These are phyloP conservation scores for Anoplopoma fimbria DNA, from an alignment of 2,113 vertebrate genomes.

Conservation along the genomic window DNA sequence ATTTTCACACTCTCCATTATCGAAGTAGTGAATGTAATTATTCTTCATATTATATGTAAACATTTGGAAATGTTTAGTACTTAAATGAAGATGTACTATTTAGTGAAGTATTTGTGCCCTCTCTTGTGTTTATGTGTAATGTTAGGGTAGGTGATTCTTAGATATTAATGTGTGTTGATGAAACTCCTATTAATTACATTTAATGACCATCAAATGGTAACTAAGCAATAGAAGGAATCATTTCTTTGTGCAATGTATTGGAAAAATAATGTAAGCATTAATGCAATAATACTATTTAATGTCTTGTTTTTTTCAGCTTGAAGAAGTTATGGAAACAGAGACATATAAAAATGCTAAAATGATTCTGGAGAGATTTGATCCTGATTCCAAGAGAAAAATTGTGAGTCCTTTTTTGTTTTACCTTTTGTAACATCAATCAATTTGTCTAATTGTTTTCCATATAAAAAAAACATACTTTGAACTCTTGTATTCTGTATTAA, in stretches of 20 bases:
- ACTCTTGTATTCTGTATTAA: conserved; percentile 68
- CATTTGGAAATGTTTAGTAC: conserved; percentile 94
- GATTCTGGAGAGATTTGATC: conserved; percentile 98
- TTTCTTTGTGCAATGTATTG: neutral
- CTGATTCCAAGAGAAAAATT: conserved; percentile 90
- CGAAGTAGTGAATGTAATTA: conserved; percentile 99
- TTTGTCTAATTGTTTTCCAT: neutral
- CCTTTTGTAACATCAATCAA: neutral
- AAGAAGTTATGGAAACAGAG: conserved; percentile 99
- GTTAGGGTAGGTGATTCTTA: conserved; percentile 46
- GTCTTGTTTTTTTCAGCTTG: conserved; percentile 85
- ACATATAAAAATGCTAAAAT: conserved; percentile 98
- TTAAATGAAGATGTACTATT: conserved; percentile 87
- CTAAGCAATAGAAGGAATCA: neutral
- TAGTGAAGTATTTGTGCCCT: conserved; percentile 26
- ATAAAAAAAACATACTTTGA: neutral
- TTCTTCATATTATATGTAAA: conserved; percentile 99
- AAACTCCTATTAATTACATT: conserved; percentile 32
- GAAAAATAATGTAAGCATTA: neutral
- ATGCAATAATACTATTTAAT: neutral
- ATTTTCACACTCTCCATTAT: conserved; percentile 99
- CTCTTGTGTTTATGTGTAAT: conserved; percentile 30
- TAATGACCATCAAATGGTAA: conserved; percentile 38
- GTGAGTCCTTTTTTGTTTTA: conserved; percentile 78
- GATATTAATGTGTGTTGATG: conserved; percentile 12